Base-by-base conservation (phyloP, 2,113 vertebrate genomes). In the Fukomys damarensis region DNA sequence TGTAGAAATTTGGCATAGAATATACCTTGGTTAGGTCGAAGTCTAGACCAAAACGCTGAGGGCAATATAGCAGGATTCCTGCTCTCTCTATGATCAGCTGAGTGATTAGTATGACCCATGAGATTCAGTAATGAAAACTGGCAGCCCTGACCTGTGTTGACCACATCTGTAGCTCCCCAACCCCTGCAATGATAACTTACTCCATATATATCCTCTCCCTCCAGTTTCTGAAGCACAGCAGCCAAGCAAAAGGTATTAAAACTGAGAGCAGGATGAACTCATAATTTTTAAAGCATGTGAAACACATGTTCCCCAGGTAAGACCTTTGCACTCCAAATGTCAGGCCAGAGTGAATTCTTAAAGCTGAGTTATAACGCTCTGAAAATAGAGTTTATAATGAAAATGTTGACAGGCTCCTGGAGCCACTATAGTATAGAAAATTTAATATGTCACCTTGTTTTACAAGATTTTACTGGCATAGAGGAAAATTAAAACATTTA, bases 401-500 rank as follows among this genome's bases (percentile, higher is more conserved):
- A 97, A 97, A 97, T 56, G 93, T 97, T 95, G 97, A 96, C 93
- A 97, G 89, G 65, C 82, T 96, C 89, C 82, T 90, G 85, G 95
- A 98, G 84, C 20, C 66, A 10, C 80, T 54, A 74, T 74, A 92
- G 93, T 97, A 94, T 95, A 97, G 92, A 7, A 58, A 93, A 95
- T 58, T 93, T 98, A 95, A 97, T 98, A 97, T 77, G 96, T 98
- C 96, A 85, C 96, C 96, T 91, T 96, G 43, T 98, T 98, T 97
- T 94, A 97, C 97, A 96, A 94, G 84, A 96, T 92, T 98, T 97
- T 97, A 97, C 95, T 94, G 96, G 96, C 87, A 92, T 2, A 49
- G 89, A 95, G 97, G 97, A 98, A 98, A 98, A 98, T 98, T 97
- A 98, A 98, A 97, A 83, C 97, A 98, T 97, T 98, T 97, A 97